Base-by-base conservation (phyloP, 2,797 vertebrate genomes). In the Allobates femoralis region DNA sequence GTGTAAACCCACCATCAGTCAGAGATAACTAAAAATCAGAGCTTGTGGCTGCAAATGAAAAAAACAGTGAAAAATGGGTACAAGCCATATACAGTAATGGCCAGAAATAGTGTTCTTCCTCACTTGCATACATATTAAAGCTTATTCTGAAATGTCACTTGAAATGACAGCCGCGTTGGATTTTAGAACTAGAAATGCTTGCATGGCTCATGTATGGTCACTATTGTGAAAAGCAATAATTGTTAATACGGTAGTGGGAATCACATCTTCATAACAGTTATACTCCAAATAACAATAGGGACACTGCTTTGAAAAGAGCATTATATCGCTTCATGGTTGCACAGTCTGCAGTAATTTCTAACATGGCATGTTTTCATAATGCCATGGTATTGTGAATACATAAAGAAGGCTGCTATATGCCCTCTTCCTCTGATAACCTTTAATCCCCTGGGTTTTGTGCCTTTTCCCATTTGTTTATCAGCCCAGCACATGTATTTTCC, bases 401-500 rank as follows among this genome's bases (percentile, higher is more conserved):
- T 41, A 78, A 73, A 21, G 82, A n/a, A 85, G 60, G 12, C 41
- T 56, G 75, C 28, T 64, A 34, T 75, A 26, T 37, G 11, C 46
- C 58, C 14, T 66, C 74, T 66, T 77, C 30, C 56, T 55, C 4
- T 56, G 58, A 76, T 81, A 83, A 83, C 64, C 85, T 73, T 58
- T 83, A 58, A 60, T 71, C 62, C 55, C 21, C 3, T 15, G 64
- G 62, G 56, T 69, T 82, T 86, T 67, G 62, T 82, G 51, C 51
- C 2, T 58, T 67, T 86, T 79, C 55, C 60, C 55, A 62, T 77
- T 77, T 87, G 62, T 83, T 83, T 78, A 82, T 86, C 80, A 66
- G 32, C 73, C 37, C 23, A 60, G 80, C 86, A 83, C 75, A 87
- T 87, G 53, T 21, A 62, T 83, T 74, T 74, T 64, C 74, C 51